Evolutionary conservation across 2,113 vertebrate species (phyloP).

Genomic region (Gambusia holbrooki): DNA sequence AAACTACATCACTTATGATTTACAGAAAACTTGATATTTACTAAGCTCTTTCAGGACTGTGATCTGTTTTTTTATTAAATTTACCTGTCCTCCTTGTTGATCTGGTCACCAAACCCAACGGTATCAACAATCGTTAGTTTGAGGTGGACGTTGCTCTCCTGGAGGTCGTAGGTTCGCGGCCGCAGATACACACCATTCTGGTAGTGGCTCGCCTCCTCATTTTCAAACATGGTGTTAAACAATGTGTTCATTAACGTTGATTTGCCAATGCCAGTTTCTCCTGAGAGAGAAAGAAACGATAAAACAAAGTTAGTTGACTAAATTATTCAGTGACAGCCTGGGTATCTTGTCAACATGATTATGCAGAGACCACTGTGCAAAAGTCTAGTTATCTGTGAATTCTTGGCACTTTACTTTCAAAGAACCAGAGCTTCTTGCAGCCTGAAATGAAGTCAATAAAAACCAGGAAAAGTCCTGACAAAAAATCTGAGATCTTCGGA

Average conservation of each 20-base stretch:
- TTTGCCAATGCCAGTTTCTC: slow-evolving; percentile 97
- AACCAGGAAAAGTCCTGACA: too few species aligned
- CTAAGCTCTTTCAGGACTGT: too few species aligned
- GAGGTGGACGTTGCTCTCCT: slow-evolving; percentile 95
- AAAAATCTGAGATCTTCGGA: too few species aligned
- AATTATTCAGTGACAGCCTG: background rate
- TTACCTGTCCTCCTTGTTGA: slow-evolving; percentile 98
- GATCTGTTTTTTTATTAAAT: background rate
- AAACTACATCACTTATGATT: slow-evolving; percentile 9
- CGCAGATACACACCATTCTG: slow-evolving; percentile 89
- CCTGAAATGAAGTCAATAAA: too few species aligned
- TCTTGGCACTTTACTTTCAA: background rate
- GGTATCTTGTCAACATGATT: too few species aligned
- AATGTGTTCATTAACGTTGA: slow-evolving; percentile 98
- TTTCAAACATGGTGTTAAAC: slow-evolving; percentile 97
- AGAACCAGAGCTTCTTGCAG: too few species aligned
- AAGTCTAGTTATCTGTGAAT: background rate
- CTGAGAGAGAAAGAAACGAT: slow-evolving; percentile 60
- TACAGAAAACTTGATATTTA: too few species aligned
- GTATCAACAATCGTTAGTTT: slow-evolving; percentile 96
- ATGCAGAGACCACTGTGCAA: background rate
- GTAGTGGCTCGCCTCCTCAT: slow-evolving; percentile 95
- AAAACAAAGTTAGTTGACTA: background rate
- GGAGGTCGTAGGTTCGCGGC: slow-evolving; percentile 92
- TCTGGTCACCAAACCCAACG: slow-evolving; percentile 96